Evolutionary conservation across 2,888 invertebrate species (phyloP).

Genomic region (Acanthosoma haemorrhoidale): DNA sequence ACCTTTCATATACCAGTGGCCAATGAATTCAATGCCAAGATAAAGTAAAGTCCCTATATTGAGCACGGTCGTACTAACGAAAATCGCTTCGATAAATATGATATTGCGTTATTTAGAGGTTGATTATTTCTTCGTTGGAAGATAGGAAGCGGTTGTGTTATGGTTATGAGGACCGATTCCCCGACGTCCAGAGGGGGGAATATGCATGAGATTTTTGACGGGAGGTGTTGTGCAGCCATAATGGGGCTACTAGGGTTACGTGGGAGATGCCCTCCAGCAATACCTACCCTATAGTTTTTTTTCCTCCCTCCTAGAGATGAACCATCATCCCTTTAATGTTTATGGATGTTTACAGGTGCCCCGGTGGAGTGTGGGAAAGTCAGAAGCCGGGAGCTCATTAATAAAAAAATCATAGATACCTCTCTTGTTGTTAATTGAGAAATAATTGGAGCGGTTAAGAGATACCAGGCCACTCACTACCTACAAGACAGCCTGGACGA

Average conservation of each 20-base stretch:
- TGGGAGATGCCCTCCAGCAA: conserved; percentile 14
- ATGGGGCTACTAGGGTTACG: conserved; percentile 28
- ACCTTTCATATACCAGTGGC: too few species aligned
- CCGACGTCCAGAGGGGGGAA: background rate
- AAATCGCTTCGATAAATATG: conserved; percentile 14
- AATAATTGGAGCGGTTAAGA: conserved; percentile 19
- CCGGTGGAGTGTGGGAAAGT: conserved; percentile 16
- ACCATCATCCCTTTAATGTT: conserved; percentile 18
- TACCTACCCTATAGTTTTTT: background rate
- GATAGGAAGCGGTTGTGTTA: conserved; percentile 14
- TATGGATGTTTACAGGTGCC: conserved; percentile 29
- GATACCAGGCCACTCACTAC: too few species aligned
- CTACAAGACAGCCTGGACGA: background rate
- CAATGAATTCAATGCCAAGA: too few species aligned
- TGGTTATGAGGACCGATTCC: conserved; percentile 23
- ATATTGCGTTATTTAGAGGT: background rate
- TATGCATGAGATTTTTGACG: conserved; percentile 22
- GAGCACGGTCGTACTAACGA: too few species aligned
- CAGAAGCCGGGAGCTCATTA: background rate
- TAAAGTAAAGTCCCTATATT: too few species aligned
- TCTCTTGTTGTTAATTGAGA: conserved; percentile 6
- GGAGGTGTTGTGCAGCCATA: conserved; percentile 19
- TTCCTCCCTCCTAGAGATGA: background rate
- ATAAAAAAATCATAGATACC: conserved; percentile 25
- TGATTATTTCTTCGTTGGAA: background rate